phyloP scores from a whole-genome alignment of 2,888 invertebrate genomes.

The Agrenia bidenticulata region DNA sequence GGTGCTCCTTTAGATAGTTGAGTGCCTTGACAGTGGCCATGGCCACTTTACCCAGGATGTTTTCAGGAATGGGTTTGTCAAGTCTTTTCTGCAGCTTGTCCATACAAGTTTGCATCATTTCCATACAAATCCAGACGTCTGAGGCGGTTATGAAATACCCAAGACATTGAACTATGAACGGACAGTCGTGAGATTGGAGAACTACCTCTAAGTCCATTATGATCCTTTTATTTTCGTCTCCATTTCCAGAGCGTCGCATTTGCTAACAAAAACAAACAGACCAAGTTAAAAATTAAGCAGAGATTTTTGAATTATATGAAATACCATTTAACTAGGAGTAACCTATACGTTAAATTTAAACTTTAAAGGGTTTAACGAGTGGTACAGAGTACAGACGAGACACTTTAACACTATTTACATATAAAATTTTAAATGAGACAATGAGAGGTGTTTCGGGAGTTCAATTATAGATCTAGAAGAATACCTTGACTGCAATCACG shows the following conservation, averaged over 20 bases:
- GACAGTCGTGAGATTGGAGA: conserved; percentile 89
- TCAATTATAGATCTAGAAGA: conserved; percentile 17
- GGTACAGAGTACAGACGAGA: too few species aligned
- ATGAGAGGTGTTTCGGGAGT: background rate
- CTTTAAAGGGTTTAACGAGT: too few species aligned
- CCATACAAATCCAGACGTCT: conserved; percentile 99
- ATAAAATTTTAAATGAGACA: too few species aligned
- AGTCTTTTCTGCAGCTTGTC: conserved; percentile 89
- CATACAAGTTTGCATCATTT: conserved; percentile 97
- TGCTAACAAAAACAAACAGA: conserved; percentile 62
- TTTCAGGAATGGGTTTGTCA: conserved; percentile 88
- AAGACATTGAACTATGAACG: conserved; percentile 93
- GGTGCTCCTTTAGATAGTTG: conserved; percentile 94
- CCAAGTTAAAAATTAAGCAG: too few species aligned
- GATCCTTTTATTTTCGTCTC: conserved; percentile 95
- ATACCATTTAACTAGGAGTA: conserved; percentile 2
- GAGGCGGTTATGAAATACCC: conserved; percentile 97
- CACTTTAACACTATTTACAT: too few species aligned
- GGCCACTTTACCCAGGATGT: conserved; percentile 93
- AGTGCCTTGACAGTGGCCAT: conserved; percentile 94
- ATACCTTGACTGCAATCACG: conserved; percentile 90
- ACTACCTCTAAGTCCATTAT: conserved; percentile 99
- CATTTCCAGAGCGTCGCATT: conserved; percentile 96
- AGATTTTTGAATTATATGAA: too few species aligned
- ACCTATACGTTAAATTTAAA: too few species aligned